Evolutionary conservation across 2,888 invertebrate genomes (phyloP).

Genomic region (Xylota sylvarum): DNA sequence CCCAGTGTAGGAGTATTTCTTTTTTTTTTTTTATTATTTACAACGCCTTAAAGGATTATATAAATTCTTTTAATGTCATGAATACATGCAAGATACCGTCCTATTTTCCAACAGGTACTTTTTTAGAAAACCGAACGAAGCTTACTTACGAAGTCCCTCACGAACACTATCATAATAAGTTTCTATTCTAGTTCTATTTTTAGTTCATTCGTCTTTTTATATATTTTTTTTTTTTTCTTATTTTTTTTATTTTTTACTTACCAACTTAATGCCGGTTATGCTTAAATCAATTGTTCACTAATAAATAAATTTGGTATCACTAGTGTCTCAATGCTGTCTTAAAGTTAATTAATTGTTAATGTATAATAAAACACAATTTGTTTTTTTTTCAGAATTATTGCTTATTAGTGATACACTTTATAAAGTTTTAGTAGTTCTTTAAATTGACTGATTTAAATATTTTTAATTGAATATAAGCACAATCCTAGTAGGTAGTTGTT

Average conservation of each 20-base stretch:
- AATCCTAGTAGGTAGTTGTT: slow-evolving; percentile 13
- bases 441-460: slow-evolving; percentile 29
- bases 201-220: slow-evolving; percentile 33
- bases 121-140: slow-evolving; percentile 41
- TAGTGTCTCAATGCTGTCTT: too few species aligned
- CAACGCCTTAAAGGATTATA: slow-evolving; percentile 37
- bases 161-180: slow-evolving; percentile 14
- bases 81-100: slow-evolving; percentile 48
- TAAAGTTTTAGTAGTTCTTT: neutral
- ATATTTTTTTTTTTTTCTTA: neutral
- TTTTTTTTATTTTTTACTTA: slow-evolving; percentile 37
- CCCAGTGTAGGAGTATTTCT: slow-evolving; percentile 41
- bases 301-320: neutral
- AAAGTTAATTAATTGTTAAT: neutral
- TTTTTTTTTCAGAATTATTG: slow-evolving; percentile 25
- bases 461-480: slow-evolving; percentile 20
- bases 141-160: slow-evolving; percentile 1
- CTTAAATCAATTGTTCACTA: slow-evolving; percentile 1
- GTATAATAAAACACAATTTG: neutral
- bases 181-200: slow-evolving; percentile 44
- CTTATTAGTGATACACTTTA: slow-evolving; percentile 1
- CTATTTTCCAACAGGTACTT: slow-evolving; percentile 72
- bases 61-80: slow-evolving; percentile 46
- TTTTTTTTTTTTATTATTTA: slow-evolving; percentile 37
- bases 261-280: slow-evolving; percentile 48